Conservation (phyloP, 2,888 invertebrate genomes). For the Hybos culiciformis region DNA sequence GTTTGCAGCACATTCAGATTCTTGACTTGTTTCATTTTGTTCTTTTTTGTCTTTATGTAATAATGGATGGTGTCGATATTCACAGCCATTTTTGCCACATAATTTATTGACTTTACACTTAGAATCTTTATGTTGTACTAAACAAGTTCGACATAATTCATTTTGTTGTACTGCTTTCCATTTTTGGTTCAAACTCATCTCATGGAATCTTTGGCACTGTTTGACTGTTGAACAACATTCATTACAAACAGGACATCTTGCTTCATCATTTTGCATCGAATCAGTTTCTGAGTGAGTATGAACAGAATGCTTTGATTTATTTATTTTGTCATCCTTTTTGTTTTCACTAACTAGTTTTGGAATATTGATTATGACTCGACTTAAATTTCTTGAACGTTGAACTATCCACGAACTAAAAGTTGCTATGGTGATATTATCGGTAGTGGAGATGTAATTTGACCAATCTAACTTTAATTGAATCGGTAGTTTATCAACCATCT, state of each 20-base stretch:
- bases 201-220: no score
- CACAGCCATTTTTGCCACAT: constrained; percentile 6
- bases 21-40: no score
- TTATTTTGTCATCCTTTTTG: no score
- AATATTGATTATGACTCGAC: constrained; percentile 7
- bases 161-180: constrained; percentile 4
- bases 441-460: constrained; percentile 5
- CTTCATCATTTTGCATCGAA: no score
- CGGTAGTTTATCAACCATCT: constrained; percentile 7
- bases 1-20: background rate
- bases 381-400: constrained; percentile 8
- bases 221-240: background rate
- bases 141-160: no score
- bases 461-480: constrained; percentile 4
- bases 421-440: background rate
- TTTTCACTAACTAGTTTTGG: no score
- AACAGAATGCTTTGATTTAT: no score
- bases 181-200: background rate
- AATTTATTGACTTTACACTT: background rate
- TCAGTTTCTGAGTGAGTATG: no score
- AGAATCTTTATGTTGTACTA: background rate
- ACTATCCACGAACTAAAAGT: constrained; percentile 7
- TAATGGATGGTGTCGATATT: constrained; percentile 4
- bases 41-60: no score
- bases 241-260: constrained; percentile 5